These are phyloP conservation scores for Dysidea cf. avara DNA, from an alignment of 37 sponge, comb jelly and placozoan species.

Conservation along the genomic window DNA sequence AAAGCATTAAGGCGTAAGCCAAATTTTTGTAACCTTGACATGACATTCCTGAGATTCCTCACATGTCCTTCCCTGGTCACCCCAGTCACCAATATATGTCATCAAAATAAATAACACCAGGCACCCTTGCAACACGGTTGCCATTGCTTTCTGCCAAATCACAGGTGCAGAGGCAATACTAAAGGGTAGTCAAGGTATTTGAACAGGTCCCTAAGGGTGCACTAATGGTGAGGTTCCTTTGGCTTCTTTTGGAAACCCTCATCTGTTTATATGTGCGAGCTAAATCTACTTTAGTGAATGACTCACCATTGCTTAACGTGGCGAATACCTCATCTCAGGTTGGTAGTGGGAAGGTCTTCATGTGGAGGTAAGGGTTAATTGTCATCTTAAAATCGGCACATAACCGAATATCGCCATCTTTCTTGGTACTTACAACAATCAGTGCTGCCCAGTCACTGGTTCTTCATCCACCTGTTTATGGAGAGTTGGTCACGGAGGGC, in stretches of 20 bases:
- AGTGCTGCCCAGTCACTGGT: not conserved
- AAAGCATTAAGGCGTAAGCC: not conserved
- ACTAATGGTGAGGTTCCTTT: constrained; percentile 3
- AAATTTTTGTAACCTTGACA: no score
- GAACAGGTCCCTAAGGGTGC: constrained; percentile 6
- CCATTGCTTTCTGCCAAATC: constrained; percentile 20
- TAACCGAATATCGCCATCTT: not conserved
- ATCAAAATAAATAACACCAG: no score
- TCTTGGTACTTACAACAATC: no score
- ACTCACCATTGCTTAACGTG: not conserved
- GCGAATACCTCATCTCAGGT: constrained; percentile 8
- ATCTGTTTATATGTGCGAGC: constrained; percentile 15
- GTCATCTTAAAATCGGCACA: constrained; percentile 16
- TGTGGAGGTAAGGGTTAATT: constrained; percentile 1
- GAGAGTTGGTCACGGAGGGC: not conserved
- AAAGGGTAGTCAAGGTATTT: not conserved
- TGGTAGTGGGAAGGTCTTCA: constrained; percentile 3
- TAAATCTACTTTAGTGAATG: constrained; percentile 9
- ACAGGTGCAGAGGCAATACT: constrained; percentile 25
- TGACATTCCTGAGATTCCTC: no score
- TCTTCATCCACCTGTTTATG: not conserved
- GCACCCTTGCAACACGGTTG: constrained; percentile 3
- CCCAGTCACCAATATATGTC: no score
- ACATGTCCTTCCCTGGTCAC: no score
- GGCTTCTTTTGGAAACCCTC: constrained; percentile 4